Conservation (phyloP, 2,113 vertebrate species). For the Cryptotis parvus region DNA sequence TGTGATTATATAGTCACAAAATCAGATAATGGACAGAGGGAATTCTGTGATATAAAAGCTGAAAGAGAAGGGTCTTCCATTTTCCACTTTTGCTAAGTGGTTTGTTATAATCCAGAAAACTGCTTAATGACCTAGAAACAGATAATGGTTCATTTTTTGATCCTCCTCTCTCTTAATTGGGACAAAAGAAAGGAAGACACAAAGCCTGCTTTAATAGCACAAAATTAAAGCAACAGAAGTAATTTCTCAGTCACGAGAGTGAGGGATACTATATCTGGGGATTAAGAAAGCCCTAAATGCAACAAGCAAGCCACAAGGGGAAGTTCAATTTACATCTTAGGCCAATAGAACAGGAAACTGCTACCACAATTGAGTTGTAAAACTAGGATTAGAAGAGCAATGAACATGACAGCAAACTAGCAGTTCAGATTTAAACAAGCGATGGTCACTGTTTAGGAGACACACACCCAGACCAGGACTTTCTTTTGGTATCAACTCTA, state of each 20-base stretch:
- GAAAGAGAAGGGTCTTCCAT: not conserved
- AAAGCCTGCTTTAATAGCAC: not conserved
- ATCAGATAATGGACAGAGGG: not conserved
- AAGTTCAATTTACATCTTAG: slow-evolving; percentile 19
- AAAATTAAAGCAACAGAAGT: slow-evolving; percentile 35
- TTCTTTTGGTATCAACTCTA: not conserved
- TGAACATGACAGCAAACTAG: not conserved
- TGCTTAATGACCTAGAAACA: not conserved
- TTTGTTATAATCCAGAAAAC: slow-evolving; percentile 23
- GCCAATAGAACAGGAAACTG: not conserved
- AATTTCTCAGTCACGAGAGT: not conserved
- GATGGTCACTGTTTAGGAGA: not conserved
- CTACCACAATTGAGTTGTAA: not conserved
- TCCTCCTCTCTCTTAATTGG: not conserved
- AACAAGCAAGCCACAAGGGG: not conserved
- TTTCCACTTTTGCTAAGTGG: not conserved
- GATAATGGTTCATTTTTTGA: slow-evolving; percentile 9
- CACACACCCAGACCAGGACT: not conserved
- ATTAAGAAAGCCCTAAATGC: slow-evolving; percentile 36
- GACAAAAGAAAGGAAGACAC: not conserved
- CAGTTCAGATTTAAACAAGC: not conserved
- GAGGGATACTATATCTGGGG: not conserved
- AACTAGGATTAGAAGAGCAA: not conserved
- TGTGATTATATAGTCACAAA: not conserved
- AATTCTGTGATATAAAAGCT: slow-evolving; percentile 22